phyloP scores from a whole-genome alignment of 2,888 invertebrate genomes.

The Rhodophaea formosa region DNA sequence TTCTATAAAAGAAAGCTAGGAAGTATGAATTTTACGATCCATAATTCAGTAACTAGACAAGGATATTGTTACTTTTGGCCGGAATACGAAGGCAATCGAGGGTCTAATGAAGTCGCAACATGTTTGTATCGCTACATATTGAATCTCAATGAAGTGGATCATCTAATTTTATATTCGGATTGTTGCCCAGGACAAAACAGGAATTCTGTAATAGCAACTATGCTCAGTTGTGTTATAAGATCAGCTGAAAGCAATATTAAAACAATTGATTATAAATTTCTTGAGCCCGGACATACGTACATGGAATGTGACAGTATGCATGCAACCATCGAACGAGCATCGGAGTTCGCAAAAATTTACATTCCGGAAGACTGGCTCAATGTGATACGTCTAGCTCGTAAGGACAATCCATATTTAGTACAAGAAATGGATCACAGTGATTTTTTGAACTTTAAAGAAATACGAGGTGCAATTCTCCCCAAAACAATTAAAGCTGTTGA shows the following conservation, averaged over 20 bases:
- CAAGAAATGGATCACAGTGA: not conserved
- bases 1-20: constrained; percentile 28
- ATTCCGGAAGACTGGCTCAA: not conserved
- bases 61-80: constrained; percentile 29
- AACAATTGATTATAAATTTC: not conserved
- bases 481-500: not conserved
- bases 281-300: not conserved
- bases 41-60: constrained; percentile 28
- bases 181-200: not conserved
- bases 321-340: not conserved
- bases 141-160: not conserved
- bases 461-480: not conserved
- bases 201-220: not conserved
- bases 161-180: not conserved
- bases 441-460: not conserved
- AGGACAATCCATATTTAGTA: not conserved
- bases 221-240: not conserved
- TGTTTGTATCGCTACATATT: not conserved
- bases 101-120: constrained; percentile 20
- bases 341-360: not conserved
- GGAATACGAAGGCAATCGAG: constrained; percentile 25
- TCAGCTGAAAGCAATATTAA: not conserved
- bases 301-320: not conserved
- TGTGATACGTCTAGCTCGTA: not conserved
- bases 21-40: constrained; percentile 28